phyloP scores from a whole-genome alignment of 2,888 invertebrate genomes.

The Doris montereyensis region DNA sequence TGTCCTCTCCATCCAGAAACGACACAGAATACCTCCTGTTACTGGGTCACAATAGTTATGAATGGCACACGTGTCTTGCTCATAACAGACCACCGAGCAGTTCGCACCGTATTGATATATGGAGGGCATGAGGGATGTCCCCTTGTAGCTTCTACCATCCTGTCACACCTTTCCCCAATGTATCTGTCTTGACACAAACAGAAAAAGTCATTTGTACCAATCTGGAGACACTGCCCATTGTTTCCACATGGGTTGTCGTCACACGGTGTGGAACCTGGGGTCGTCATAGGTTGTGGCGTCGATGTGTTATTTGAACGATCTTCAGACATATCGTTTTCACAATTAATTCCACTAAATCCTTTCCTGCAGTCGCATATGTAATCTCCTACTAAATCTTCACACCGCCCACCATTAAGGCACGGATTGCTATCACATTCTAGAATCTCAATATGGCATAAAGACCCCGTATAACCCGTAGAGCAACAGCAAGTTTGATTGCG shows the following conservation, averaged over 20 bases:
- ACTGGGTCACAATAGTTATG: constrained; percentile 46
- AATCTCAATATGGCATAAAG: constrained; percentile 48
- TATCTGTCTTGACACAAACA: constrained; percentile 52
- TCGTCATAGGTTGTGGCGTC: constrained; percentile 4
- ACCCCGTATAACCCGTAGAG: constrained; percentile 46
- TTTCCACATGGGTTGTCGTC: constrained; percentile 34
- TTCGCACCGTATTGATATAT: constrained; percentile 36
- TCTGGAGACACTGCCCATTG: constrained; percentile 46
- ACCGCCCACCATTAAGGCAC: constrained; percentile 52
- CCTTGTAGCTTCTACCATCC: constrained; percentile 26
- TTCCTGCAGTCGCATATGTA: constrained; percentile 49
- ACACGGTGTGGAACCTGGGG: constrained; percentile 35
- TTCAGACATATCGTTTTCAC: constrained; percentile 49
- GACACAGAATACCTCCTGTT: constrained; percentile 39
- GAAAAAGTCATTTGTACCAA: constrained; percentile 35
- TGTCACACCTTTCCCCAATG: constrained; percentile 47
- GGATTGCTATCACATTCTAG: constrained; percentile 49
- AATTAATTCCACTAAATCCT: constrained; percentile 50
- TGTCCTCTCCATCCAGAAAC: constrained; percentile 44
- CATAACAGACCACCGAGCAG: constrained; percentile 41
- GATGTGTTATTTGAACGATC: constrained; percentile 44
- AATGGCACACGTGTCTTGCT: constrained; percentile 41
- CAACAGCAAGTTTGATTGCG: constrained; percentile 48
- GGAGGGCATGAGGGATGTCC: constrained; percentile 38
- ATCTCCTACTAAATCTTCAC: constrained; percentile 46